These are phyloP conservation scores for Chromobotia macracanthus DNA, from an alignment of 2,797 vertebrate species.

Conservation along the genomic window DNA sequence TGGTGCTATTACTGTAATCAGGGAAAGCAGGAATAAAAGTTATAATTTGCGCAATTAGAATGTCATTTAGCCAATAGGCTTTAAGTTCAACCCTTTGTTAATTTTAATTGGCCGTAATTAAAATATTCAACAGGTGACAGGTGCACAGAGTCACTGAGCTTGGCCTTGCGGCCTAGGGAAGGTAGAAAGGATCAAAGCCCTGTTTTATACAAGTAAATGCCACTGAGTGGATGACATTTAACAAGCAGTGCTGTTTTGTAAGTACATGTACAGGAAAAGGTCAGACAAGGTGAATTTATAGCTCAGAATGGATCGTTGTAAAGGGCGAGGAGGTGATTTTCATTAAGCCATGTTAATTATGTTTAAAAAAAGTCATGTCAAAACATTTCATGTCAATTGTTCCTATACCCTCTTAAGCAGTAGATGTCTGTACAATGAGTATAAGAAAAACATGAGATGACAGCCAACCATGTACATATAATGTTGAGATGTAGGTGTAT, in stretches of 20 bases:
- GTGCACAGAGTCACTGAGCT: slow-evolving; percentile 10
- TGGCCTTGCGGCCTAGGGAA: slow-evolving; percentile 18
- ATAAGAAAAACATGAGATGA: slow-evolving; percentile 32
- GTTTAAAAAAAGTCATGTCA: slow-evolving; percentile 51
- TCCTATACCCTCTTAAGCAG: slow-evolving; percentile 22
- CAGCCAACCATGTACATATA: slow-evolving; percentile 9
- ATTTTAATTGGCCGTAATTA: slow-evolving; percentile 46
- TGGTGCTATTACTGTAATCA: background rate
- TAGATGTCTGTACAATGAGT: slow-evolving; percentile 19
- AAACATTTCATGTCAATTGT: slow-evolving; percentile 44
- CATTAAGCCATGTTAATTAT: slow-evolving; percentile 59
- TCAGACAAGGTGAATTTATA: slow-evolving; percentile 56
- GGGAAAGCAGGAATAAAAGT: slow-evolving; percentile 19
- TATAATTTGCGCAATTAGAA: slow-evolving; percentile 35
- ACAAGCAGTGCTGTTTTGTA: slow-evolving; percentile 53
- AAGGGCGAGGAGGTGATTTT: slow-evolving; percentile 57
- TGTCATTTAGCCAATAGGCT: slow-evolving; percentile 36
- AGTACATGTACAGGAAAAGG: slow-evolving; percentile 54
- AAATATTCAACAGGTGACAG: slow-evolving; percentile 43
- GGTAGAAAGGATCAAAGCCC: slow-evolving; percentile 48
- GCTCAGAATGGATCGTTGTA: slow-evolving; percentile 46
- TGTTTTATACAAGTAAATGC: slow-evolving; percentile 65
- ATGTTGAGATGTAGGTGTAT: slow-evolving; percentile 26
- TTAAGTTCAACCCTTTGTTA: slow-evolving; percentile 39
- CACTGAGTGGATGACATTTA: slow-evolving; percentile 64